Base-by-base conservation (phyloP, 2,113 vertebrate genomes). In the Grus americana region DNA sequence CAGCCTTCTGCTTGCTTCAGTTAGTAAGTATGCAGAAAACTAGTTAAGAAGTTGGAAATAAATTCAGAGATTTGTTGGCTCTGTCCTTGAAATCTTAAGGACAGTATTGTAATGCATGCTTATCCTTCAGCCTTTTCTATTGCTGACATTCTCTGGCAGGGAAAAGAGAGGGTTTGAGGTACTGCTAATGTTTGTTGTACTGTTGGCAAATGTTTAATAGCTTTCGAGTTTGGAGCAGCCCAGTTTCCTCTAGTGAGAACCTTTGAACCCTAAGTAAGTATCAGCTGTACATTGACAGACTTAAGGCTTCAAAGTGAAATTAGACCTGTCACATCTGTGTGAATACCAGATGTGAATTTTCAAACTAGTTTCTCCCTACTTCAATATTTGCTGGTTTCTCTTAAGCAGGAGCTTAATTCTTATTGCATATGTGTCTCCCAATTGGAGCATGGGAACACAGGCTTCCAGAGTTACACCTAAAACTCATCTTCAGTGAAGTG, bases 341-440 rank as follows among this genome's bases (percentile, higher is more conserved):
- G 36, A 75, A 6, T 24, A 47, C 68, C 15, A 87, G 62, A 79
- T 21, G 4, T 6, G 49, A 58, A 17, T 42, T 57, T 90, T 67
- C 32, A 30, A 42, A 40, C 47, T 26, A 12, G 8, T 68, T 74
- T 65, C 12, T 87, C 7, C 9, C 42, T 42, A 17, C 15, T 70
- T 38, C 13, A 52, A 0, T 44, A 34, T 67, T 59, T 42, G 50
- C 38, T 66, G 22, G 4, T 63, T 78, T 65, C 27, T 47, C 73
- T 36, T 18, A 22, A 74, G 16, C 26, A 42, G 50, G 30, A 67
- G 29, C 27, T 85, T 63, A 38, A 14, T 78, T 85, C 21, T 81
- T 3, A 23, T 4, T 47, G 10, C 40, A 2, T 68, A 4, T 0
- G 0, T 65, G 59, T 67, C 57, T 65, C 30, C 17, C 22, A 40